These are phyloP conservation scores for Mystacornis crossleyi DNA, from an alignment of 2,113 vertebrate species.

Conservation along the genomic window DNA sequence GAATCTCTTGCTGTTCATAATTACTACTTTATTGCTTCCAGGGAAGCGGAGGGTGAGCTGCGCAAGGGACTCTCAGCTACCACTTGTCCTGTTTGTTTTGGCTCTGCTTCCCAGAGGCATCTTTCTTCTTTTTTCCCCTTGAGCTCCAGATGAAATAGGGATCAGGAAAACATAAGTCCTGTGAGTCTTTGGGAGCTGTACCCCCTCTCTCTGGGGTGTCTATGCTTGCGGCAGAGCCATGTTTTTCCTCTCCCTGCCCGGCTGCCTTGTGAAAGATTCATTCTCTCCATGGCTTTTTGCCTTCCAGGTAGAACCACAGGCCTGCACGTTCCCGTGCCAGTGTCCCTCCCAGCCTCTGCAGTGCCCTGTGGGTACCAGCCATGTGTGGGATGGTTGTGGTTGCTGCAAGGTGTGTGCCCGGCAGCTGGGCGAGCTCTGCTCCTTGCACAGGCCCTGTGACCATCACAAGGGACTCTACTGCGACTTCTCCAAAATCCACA, in stretches of 20 bases:
- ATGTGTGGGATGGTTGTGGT: constrained; percentile 78
- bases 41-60: neutral
- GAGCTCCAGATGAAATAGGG: neutral
- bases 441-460: constrained; percentile 76
- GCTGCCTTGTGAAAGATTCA: neutral
- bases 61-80: neutral
- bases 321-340: constrained; percentile 71
- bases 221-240: neutral
- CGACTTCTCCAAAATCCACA: constrained; percentile 67
- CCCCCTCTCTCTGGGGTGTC: neutral
- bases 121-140: neutral
- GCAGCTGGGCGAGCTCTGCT: constrained; percentile 79
- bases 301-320: constrained; percentile 65
- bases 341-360: constrained; percentile 68
- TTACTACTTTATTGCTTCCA: neutral
- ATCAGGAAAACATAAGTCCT: neutral
- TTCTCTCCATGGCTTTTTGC: constrained; percentile 22
- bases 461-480: constrained; percentile 83
- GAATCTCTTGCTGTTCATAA: neutral
- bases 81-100: neutral
- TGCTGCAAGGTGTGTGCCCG: constrained; percentile 82
- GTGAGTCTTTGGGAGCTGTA: neutral
- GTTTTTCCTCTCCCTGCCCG: neutral
- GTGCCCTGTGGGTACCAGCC: constrained; percentile 76
- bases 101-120: neutral